phyloP scores from a whole-genome alignment of 2,113 vertebrate genomes.

The Chionis minor region DNA sequence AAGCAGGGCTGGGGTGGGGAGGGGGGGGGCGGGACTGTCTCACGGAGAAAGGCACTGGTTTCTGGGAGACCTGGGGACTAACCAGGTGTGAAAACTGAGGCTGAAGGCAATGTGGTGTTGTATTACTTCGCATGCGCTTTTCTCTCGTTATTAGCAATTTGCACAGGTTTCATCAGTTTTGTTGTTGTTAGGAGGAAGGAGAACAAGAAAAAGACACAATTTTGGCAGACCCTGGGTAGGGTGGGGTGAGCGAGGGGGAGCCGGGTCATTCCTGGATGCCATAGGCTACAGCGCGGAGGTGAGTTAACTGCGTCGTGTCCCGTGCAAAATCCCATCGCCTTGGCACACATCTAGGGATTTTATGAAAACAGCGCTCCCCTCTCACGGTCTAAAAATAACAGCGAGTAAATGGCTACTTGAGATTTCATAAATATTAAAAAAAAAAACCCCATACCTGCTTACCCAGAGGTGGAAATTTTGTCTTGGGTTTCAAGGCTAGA shows the following conservation, averaged over 20 bases:
- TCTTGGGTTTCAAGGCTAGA: not conserved
- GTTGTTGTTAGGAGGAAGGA: not conserved
- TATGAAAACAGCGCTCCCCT: not conserved
- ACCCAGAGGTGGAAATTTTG: not conserved
- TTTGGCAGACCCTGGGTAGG: not conserved
- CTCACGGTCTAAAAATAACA: not conserved
- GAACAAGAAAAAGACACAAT: not conserved
- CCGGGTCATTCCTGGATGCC: not conserved
- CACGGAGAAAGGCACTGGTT: not conserved
- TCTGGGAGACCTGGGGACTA: not conserved
- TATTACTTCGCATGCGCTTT: not conserved
- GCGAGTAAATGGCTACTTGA: not conserved
- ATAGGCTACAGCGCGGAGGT: fast-evolving
- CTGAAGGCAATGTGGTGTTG: not conserved
- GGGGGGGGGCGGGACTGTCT: not conserved
- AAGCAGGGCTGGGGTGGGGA: not conserved
- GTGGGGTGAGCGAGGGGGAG: not conserved
- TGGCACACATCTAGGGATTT: fast-evolving
- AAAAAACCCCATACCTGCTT: not conserved
- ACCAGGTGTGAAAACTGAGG: not conserved
- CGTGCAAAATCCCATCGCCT: not conserved
- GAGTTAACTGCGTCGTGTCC: not conserved
- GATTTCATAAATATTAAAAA: not conserved
- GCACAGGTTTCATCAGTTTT: slow-evolving; percentile 16
- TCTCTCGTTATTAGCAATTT: slow-evolving; percentile 12